phyloP scores from a whole-genome alignment of 2,797 vertebrate genomes.

The Adelosebastes latens region DNA sequence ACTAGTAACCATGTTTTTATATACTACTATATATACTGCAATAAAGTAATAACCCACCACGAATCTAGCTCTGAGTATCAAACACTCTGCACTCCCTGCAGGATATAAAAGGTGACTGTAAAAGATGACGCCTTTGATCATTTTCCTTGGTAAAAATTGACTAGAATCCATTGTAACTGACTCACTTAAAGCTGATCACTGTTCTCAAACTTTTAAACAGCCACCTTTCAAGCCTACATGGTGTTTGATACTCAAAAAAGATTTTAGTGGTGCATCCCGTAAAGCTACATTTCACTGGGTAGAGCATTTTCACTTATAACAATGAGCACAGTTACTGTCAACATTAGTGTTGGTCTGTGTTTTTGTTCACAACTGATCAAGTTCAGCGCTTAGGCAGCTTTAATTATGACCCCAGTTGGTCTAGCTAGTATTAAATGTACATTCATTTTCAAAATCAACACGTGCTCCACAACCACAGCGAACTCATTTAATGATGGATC shows the following conservation, averaged over 20 bases:
- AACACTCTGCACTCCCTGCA: neutral
- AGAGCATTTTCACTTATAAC: neutral
- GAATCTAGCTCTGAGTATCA: slow-evolving; percentile 4
- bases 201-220: neutral
- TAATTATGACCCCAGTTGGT: neutral
- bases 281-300: slow-evolving; percentile 37
- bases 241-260: neutral
- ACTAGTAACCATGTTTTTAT: neutral
- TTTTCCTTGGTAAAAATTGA: neutral
- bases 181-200: neutral
- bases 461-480: too few relatives aligned
- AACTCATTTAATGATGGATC: neutral
- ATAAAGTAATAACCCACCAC: neutral
- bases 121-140: neutral
- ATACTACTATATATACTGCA: too few relatives aligned
- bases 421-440: neutral
- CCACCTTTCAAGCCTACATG: neutral
- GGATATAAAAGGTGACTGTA: neutral
- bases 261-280: neutral
- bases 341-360: neutral
- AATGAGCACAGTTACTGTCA: neutral
- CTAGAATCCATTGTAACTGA: neutral
- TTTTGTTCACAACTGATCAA: neutral
- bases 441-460: neutral
- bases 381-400: neutral